phyloP scores from a whole-genome alignment of 1,140 invertebrate species.

The Orussus abietinus region DNA sequence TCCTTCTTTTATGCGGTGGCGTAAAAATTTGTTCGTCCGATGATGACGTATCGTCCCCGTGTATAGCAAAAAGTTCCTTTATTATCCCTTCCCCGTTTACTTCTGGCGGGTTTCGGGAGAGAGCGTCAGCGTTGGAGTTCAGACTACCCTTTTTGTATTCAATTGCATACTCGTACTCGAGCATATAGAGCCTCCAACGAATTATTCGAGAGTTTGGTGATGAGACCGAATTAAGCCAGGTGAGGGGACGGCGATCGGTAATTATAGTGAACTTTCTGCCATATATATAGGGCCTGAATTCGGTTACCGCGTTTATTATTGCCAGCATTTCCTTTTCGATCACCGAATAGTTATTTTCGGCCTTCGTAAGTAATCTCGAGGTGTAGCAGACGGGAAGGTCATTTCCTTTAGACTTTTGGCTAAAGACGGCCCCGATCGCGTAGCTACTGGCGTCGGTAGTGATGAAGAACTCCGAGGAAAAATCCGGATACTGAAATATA shows the following conservation, averaged over 20 bases:
- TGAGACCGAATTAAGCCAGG: slow-evolving; percentile 49
- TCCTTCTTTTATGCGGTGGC: slow-evolving; percentile 5
- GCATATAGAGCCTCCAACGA: slow-evolving; percentile 32
- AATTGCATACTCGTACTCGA: slow-evolving; percentile 38
- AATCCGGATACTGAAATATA: slow-evolving; percentile 33
- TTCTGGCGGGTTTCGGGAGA: slow-evolving; percentile 22
- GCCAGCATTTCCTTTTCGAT: slow-evolving; percentile 47
- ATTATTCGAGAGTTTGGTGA: slow-evolving; percentile 32
- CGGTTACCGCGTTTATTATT: slow-evolving; percentile 46
- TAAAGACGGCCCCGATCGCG: slow-evolving; percentile 24
- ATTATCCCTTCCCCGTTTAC: slow-evolving; percentile 1
- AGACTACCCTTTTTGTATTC: slow-evolving; percentile 24
- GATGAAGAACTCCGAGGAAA: slow-evolving; percentile 23
- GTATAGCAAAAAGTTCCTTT: no score
- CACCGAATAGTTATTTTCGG: slow-evolving; percentile 40
- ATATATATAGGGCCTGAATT: slow-evolving; percentile 51
- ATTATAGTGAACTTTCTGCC: slow-evolving; percentile 48
- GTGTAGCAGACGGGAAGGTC: slow-evolving; percentile 26
- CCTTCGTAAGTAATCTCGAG: slow-evolving; percentile 19
- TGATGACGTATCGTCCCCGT: no score
- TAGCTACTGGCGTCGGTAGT: slow-evolving; percentile 25
- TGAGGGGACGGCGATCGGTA: slow-evolving; percentile 53
- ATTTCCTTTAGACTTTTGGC: no score
- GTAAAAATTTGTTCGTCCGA: no score
- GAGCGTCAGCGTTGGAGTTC: slow-evolving; percentile 31